A percentile compares a stretch with the other conserved stretches of the same genome.
Conservation (phyloP, 2,888 invertebrate genomes). For the Pyrochroa serraticornis region DNA sequence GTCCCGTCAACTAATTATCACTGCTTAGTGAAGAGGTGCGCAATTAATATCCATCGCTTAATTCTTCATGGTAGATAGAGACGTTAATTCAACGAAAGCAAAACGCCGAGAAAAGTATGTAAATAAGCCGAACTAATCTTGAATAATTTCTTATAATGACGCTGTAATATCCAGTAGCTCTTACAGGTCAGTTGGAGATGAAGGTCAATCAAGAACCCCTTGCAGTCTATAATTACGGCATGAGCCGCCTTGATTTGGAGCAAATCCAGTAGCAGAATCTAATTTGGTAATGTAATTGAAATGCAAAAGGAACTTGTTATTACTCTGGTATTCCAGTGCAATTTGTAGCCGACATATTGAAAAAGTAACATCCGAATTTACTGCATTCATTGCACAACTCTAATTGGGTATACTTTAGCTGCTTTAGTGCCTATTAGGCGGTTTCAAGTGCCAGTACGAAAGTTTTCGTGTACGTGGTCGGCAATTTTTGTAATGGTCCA, state of each 20-base stretch:
- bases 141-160: constrained; percentile 28
- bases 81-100: background rate
- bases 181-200: constrained; percentile 33
- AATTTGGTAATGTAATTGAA: constrained; percentile 41
- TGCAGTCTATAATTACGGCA: constrained; percentile 40
- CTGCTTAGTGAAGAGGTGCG: no score
- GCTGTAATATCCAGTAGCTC: constrained; percentile 35
- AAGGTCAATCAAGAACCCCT: constrained; percentile 41
- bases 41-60: no score
- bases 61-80: no score
- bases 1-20: no score
- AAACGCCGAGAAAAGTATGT: constrained; percentile 11
- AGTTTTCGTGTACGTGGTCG: no score
- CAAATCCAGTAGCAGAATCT: constrained; percentile 45
- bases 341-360: constrained; percentile 1
- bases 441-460: no score
- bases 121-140: constrained; percentile 29
- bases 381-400: no score
- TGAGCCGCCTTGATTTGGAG: constrained; percentile 40
- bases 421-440: no score
- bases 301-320: constrained; percentile 24
- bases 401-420: no score
- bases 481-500: no score
- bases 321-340: constrained; percentile 16
- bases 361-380: no score